phyloP scores from a whole-genome alignment of 2,888 invertebrate genomes.

The Erebia ligea region DNA sequence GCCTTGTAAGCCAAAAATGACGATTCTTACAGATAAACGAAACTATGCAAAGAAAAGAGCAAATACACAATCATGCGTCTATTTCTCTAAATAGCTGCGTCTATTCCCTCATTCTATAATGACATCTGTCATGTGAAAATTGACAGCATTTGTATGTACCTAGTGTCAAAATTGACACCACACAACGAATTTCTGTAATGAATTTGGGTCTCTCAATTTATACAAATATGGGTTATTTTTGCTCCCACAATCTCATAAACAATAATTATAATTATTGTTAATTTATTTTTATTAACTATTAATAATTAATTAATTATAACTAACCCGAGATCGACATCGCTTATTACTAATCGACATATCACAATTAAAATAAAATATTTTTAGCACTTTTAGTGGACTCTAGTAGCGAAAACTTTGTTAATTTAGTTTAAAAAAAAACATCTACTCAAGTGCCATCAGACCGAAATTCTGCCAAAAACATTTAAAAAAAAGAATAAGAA shows the following conservation, averaged over 20 bases:
- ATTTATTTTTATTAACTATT: background rate
- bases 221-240: conserved; percentile 14
- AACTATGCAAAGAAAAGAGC: background rate
- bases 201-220: background rate
- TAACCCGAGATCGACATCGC: conserved; percentile 39
- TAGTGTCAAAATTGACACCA: background rate
- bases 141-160: background rate
- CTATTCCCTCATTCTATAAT: background rate
- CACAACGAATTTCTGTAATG: background rate
- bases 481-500: too few relatives aligned
- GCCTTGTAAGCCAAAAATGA: background rate
- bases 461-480: too few relatives aligned
- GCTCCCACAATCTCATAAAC: conserved; percentile 37
- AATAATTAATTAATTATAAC: background rate
- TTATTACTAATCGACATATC: conserved; percentile 31
- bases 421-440: too few relatives aligned
- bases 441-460: too few relatives aligned
- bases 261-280: conserved; percentile 11
- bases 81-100: background rate
- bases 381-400: conserved; percentile 23
- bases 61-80: background rate
- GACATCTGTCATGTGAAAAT: background rate
- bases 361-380: conserved; percentile 30
- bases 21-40: background rate
- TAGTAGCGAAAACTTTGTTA: too few relatives aligned